Percentiles rank a stretch among this genome's conserved stretches.
These are phyloP conservation scores for Macrophya annulata DNA, from an alignment of 2,888 invertebrate species.

Conservation along the genomic window DNA sequence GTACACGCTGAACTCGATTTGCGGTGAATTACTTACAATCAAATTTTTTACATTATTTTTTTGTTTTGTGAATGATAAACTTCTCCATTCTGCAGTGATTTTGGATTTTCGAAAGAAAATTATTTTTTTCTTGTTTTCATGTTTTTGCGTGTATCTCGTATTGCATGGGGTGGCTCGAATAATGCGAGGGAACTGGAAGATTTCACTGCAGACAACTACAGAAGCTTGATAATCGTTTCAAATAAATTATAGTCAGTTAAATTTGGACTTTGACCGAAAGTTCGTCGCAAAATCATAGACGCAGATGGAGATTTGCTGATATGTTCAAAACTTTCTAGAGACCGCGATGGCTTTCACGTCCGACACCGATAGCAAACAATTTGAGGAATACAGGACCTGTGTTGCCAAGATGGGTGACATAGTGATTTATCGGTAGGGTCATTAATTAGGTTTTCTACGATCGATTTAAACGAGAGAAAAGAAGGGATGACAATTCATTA, in stretches of 20 bases:
- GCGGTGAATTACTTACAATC: conserved; percentile 80
- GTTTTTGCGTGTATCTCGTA: not conserved
- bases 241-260: not conserved
- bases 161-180: too few species aligned
- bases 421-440: conserved; percentile 70
- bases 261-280: not conserved
- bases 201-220: too few species aligned
- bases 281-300: too few species aligned
- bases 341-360: conserved; percentile 88
- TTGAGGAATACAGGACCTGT: conserved; percentile 82
- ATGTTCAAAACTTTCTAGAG: conserved; percentile 74
- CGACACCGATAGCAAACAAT: conserved; percentile 77
- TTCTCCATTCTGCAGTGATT: too few species aligned
- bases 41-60: not conserved
- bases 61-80: too few species aligned
- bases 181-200: too few species aligned
- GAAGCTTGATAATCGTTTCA: too few species aligned
- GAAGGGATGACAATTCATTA: not conserved
- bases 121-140: too few species aligned
- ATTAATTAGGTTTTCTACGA: not conserved
- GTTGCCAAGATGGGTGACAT: conserved; percentile 80
- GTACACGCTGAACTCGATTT: conserved; percentile 85
- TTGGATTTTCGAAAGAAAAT: too few species aligned
- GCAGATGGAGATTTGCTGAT: too few species aligned
- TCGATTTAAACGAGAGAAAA: not conserved